Base-by-base conservation (phyloP, 53 echinoderm and acorn worm species). In the Arbacia lixula region DNA sequence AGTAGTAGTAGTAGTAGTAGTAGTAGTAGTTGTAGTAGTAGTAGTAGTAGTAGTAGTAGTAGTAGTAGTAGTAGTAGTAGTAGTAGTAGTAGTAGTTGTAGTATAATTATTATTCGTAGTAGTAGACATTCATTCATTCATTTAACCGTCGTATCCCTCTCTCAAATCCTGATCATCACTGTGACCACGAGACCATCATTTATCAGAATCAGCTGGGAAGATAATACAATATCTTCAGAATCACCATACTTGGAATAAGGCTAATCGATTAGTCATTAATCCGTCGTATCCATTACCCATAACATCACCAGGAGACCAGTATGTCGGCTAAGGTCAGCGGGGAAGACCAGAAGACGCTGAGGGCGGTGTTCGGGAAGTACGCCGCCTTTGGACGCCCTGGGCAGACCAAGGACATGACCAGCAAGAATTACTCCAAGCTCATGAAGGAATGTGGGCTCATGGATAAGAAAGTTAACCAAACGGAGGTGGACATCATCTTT, bases 401-500 rank as follows among this genome's bases (percentile, higher is more conserved):
- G 17, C 83, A 94, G 68, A 84, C 88, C 12, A 86, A 76, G 16
- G 94, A 90, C 65, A 88, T 98, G 51, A 92, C 94, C 17, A 91
- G 92, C 56, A 90, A 88, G 66, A 94, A 98, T 86, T 98, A 88
- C 60, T 50, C 64, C 56, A 98, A 98, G 89, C 22, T 98, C 87
- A 65, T 89, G 56, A 94, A 98, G 36, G 99, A 98, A 12, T 77
- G 76, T 27, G 85, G 83, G 14, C 38, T 98, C 50, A 68, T 98
- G 56, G 87, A 90, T 57, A 92, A 90, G 73, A 94, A 94, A 55
- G 87, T 98, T 9, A 90, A 88, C 67, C 53, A 27, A 28, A 98
- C 99, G 19, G 99, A 94, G 30, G 68, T 98, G n/a, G 99, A 98
- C 42, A 90, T 98, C 85, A 87, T 94, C 20, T 94, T 94, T 34